Percentiles rank a stretch among this genome's conserved stretches.
Conservation (phyloP, 2,797 vertebrate genomes). For the Taeniopygia guttata region DNA sequence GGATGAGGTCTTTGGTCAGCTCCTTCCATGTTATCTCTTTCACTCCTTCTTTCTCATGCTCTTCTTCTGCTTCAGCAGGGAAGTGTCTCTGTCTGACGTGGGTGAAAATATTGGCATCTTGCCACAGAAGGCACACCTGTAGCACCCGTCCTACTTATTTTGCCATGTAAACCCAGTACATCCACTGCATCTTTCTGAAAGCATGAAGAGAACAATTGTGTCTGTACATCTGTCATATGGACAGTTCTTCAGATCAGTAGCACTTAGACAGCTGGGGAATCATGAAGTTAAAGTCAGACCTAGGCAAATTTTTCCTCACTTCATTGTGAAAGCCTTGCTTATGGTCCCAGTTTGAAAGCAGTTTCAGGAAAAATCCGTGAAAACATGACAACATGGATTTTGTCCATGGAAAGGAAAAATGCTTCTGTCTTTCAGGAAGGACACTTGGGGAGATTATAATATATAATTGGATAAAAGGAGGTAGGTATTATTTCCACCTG, state of each 20-base stretch:
- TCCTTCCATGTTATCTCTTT: neutral
- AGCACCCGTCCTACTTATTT: neutral
- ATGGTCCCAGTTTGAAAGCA: neutral
- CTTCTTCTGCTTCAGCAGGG: neutral
- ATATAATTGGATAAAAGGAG: neutral
- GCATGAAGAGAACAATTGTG: neutral
- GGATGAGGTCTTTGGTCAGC: neutral
- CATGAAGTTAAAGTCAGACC: neutral
- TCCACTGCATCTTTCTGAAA: neutral
- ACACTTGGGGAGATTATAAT: neutral
- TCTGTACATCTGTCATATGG: neutral
- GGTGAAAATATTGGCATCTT: neutral
- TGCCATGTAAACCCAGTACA: accelerated
- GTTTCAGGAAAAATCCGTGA: neutral
- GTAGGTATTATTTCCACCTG: neutral
- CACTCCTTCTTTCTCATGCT: neutral
- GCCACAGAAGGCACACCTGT: neutral
- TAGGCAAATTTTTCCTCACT: neutral
- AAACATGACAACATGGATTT: neutral
- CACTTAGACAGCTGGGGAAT: neutral
- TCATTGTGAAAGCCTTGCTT: neutral
- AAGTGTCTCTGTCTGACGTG: accelerated
- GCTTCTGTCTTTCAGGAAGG: neutral
- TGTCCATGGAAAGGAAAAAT: neutral
- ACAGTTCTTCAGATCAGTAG: neutral